Base-by-base conservation (phyloP, 1,140 invertebrate species). In the Temnothorax nylanderi region DNA sequence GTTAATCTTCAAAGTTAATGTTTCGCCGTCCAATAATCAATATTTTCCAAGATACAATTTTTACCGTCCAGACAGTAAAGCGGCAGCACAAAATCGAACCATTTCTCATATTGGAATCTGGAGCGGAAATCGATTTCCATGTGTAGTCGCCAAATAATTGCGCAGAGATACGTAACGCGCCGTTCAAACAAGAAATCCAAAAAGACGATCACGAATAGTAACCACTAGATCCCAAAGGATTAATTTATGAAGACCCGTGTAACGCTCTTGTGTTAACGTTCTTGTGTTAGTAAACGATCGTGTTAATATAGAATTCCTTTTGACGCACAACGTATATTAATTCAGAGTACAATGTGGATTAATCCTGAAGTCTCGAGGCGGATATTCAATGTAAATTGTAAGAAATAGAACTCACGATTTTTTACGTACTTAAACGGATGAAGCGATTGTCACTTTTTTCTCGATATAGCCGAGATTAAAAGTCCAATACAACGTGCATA, bases 141-240 rank as follows among this genome's bases (percentile, higher is more conserved):
- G 69, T 74, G 51, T 74, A 74, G 58, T 74, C 26, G 13, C n/a
- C 41, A 60, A 84, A 75, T 84, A 74, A 74, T 84, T 60, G 44
- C 32, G 3, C 54, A 44, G 32, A 18, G 34, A 60, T 72, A 72
- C 6, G 26, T 58, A 41, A 41, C 18, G 65, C 37, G 37, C 21
- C n/a, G 26, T 74, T 74, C 26, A 82, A 82, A 82, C 51, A 74
- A 82, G 26, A 32, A 72, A 16, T 54, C 21, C 34, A 71, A 47
- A 74, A 74, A 74, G 26, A 82, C n/a, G 6, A 82, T 82, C 37
- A 16, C 26, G 8, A 1, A 58, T 8, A 8, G 13, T 47, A 58
- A 58, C 18, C 34, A 11, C 8, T 5, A 44, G n/a, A 82, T 60
- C 21, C 11, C 16, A 21, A 49, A 47, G 51, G 18, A 60, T 74